Conservation (phyloP, 2,888 invertebrate species). For the Eulithis testata region DNA sequence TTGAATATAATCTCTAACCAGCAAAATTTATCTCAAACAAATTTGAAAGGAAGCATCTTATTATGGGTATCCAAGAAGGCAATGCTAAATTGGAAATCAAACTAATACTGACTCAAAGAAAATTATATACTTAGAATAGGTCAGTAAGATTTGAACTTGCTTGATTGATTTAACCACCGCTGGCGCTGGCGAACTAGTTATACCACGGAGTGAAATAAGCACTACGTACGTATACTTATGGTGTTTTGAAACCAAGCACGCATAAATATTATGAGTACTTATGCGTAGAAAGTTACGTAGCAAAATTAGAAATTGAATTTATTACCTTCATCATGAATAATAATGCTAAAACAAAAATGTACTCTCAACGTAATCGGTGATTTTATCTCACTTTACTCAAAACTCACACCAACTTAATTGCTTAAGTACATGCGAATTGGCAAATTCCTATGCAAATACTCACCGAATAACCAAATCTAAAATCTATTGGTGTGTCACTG, state of each 20-base stretch:
- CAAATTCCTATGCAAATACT: conserved; percentile 26
- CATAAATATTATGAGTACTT: conserved; percentile 28
- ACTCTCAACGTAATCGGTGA: neutral
- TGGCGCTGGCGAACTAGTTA: conserved; percentile 22
- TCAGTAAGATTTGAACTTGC: conserved; percentile 20
- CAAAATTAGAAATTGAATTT: conserved; percentile 36
- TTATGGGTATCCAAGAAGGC: neutral
- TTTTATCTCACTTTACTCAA: neutral
- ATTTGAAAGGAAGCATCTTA: conserved; percentile 1
- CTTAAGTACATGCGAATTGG: conserved; percentile 9
- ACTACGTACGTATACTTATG: neutral
- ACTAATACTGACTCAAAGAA: conserved; percentile 2
- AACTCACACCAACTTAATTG: conserved; percentile 6
- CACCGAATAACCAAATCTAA: conserved; percentile 12
- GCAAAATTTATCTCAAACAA: neutral
- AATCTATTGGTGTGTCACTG: conserved; percentile 22
- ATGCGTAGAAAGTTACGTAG: conserved; percentile 35
- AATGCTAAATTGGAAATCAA: conserved; percentile 2
- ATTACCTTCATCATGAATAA: conserved; percentile 15
- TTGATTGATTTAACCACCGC: conserved; percentile 40
- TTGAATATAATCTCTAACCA: too few species aligned
- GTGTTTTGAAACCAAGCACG: conserved; percentile 18
- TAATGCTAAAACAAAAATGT: neutral
- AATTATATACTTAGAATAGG: conserved; percentile 16
- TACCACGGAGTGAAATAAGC: neutral